These are phyloP conservation scores for Loripinus fragilis DNA, from an alignment of 2,888 invertebrate species.

Conservation along the genomic window DNA sequence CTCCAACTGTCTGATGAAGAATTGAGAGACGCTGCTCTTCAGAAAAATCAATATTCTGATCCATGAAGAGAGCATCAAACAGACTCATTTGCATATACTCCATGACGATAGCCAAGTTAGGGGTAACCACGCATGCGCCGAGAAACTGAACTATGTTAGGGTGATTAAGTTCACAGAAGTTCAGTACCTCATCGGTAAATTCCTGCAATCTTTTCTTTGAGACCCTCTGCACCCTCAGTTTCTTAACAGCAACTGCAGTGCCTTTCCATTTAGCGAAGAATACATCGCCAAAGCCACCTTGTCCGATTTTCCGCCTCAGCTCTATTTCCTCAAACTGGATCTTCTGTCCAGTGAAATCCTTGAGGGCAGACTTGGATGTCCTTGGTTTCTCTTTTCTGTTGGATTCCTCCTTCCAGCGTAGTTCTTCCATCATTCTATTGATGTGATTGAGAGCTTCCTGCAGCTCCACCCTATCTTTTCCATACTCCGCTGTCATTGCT, in stretches of 20 bases:
- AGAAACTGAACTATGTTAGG: conserved; percentile 56
- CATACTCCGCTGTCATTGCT: not conserved
- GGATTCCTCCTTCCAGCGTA: conserved; percentile 15
- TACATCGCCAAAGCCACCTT: conserved; percentile 60
- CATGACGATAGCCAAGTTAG: conserved; percentile 56
- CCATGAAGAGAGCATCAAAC: conserved; percentile 52
- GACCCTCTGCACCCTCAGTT: conserved; percentile 44
- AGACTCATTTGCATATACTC: conserved; percentile 61
- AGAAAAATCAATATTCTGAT: conserved; percentile 42
- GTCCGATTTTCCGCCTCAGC: conserved; percentile 50
- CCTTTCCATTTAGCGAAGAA: conserved; percentile 51
- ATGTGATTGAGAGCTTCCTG: conserved; percentile 17
- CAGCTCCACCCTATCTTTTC: not conserved
- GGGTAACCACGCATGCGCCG: conserved; percentile 51
- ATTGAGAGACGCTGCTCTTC: conserved; percentile 53
- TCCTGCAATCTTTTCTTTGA: conserved; percentile 41
- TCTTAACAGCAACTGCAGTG: conserved; percentile 57
- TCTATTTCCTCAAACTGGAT: conserved; percentile 49
- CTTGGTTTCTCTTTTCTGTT: conserved; percentile 24
- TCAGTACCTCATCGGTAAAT: conserved; percentile 47
- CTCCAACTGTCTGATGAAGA: conserved; percentile 40
- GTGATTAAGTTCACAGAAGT: conserved; percentile 48
- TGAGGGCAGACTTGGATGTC: conserved; percentile 33
- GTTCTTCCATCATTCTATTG: conserved; percentile 29
- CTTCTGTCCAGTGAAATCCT: conserved; percentile 34